phyloP scores from a whole-genome alignment of 1,140 invertebrate species.

The Latrodectus geometricus region DNA sequence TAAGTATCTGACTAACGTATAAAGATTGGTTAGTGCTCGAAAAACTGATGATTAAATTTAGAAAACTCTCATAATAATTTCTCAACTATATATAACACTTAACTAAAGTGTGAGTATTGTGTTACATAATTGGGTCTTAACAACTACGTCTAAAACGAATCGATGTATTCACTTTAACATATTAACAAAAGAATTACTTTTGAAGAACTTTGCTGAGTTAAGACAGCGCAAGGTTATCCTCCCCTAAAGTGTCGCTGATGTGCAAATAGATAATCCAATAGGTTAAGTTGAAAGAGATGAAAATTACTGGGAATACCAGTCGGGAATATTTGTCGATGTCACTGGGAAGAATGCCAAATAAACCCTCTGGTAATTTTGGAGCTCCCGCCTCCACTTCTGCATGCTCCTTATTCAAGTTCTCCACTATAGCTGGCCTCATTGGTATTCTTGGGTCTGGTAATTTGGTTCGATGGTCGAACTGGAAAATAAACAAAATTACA shows the following conservation, averaged over 20 bases:
- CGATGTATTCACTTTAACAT: constrained; percentile 33
- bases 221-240: constrained; percentile 57
- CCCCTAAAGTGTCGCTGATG: constrained; percentile 83
- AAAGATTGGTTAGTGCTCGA: no score
- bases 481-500: neutral
- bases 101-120: constrained; percentile 17
- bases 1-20: no score
- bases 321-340: constrained; percentile 96
- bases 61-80: no score
- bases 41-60: no score
- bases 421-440: constrained; percentile 33
- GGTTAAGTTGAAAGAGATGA: constrained; percentile 96
- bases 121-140: constrained; percentile 10
- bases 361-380: constrained; percentile 80
- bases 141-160: constrained; percentile 41
- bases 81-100: no score
- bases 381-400: constrained; percentile 52
- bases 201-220: constrained; percentile 43
- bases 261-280: constrained; percentile 97
- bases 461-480: constrained; percentile 46
- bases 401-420: constrained; percentile 34
- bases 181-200: constrained; percentile 26
- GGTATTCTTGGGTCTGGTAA: constrained; percentile 45
- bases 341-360: constrained; percentile 88
- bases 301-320: constrained; percentile 94